Conservation (phyloP, 2,113 vertebrate genomes). For the Microtus richardsoni region DNA sequence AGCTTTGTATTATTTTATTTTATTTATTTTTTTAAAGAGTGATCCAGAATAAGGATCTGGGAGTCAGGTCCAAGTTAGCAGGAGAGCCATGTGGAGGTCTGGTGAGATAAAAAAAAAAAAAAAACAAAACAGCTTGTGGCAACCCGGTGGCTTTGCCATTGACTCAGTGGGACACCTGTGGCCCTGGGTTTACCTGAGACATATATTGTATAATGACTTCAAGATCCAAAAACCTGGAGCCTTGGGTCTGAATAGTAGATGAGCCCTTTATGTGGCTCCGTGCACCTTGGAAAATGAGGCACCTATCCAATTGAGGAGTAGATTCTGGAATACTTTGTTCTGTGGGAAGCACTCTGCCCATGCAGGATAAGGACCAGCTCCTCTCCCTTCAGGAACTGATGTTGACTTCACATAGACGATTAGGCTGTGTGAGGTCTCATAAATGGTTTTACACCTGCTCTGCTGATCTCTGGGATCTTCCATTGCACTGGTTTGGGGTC, state of each 20-base stretch:
- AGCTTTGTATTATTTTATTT: not conserved
- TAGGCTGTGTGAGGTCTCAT: not conserved
- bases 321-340: not conserved
- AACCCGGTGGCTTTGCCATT: not conserved
- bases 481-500: accelerated
- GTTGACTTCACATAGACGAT: not conserved
- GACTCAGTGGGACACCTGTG: not conserved
- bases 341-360: not conserved
- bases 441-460: too few species aligned
- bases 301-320: not conserved
- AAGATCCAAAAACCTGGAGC: not conserved
- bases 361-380: not conserved
- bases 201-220: accelerated
- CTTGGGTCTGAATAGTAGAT: not conserved
- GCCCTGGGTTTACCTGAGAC: not conserved
- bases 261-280: too few species aligned
- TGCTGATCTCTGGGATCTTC: accelerated
- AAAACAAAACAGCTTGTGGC: not conserved
- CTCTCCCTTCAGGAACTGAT: not conserved
- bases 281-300: not conserved
- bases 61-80: not conserved
- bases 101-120: too few species aligned
- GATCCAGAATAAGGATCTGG: not conserved
- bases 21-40: not conserved
- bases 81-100: not conserved